These are phyloP conservation scores for Perognathus longimembris DNA, from an alignment of 2,113 vertebrate genomes.

Conservation along the genomic window DNA sequence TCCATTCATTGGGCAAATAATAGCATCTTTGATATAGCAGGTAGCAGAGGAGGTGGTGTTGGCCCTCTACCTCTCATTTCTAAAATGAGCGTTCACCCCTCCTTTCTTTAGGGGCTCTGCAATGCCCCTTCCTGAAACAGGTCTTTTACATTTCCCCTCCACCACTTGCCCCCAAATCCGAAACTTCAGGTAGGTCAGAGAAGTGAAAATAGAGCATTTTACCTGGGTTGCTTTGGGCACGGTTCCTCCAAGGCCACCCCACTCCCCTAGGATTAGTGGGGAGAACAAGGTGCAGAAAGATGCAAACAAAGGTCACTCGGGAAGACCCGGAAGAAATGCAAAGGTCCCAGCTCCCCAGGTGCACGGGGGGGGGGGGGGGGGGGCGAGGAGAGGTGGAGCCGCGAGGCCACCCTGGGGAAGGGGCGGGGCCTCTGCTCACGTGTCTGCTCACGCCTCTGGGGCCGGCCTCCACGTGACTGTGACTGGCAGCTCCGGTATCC, in stretches of 20 bases:
- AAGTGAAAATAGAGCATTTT: neutral
- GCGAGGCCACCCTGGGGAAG: neutral
- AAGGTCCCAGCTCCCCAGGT: neutral
- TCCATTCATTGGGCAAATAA: neutral
- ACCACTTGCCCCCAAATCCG: neutral
- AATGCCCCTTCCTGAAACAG: neutral
- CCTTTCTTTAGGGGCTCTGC: neutral
- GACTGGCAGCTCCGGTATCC: neutral
- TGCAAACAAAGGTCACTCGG: neutral
- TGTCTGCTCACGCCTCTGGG: neutral
- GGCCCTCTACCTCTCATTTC: neutral
- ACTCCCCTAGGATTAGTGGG: neutral
- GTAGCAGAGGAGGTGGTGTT: neutral
- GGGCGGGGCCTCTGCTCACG: neutral
- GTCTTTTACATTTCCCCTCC: neutral
- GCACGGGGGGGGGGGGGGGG: too few relatives aligned
- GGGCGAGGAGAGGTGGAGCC: too few relatives aligned
- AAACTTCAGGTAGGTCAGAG: neutral
- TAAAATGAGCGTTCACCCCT: too few relatives aligned
- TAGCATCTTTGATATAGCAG: neutral
- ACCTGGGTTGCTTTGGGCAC: fast-evolving
- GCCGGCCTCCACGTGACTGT: neutral
- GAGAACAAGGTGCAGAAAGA: neutral
- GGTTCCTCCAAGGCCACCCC: neutral
- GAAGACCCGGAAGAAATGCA: neutral